Evolutionary conservation across 2,888 invertebrate genomes (phyloP).

Genomic region (Chymomyza procnemis): DNA sequence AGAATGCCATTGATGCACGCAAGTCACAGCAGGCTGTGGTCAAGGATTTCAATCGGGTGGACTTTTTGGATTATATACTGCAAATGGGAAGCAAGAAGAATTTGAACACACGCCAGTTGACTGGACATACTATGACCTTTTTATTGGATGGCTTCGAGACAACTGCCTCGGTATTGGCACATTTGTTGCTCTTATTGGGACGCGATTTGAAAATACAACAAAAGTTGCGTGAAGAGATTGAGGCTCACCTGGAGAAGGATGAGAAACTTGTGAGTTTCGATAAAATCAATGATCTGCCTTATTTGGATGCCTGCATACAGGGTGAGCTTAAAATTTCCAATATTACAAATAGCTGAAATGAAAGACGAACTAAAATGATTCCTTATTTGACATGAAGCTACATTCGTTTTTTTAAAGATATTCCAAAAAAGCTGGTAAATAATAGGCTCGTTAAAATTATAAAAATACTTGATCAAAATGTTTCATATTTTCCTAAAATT

Average conservation of each 20-base stretch:
- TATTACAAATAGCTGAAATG: too few relatives aligned
- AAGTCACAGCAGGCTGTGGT: conserved; percentile 32
- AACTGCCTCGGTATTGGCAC: conserved; percentile 64
- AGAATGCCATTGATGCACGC: conserved; percentile 61
- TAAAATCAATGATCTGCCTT: conserved; percentile 65
- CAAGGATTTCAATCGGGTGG: conserved; percentile 61
- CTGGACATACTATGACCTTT: conserved; percentile 74
- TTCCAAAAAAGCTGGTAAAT: too few relatives aligned
- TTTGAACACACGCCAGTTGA: conserved; percentile 50
- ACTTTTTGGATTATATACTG: conserved; percentile 75
- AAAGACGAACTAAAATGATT: too few relatives aligned
- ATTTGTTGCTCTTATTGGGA: conserved; percentile 66
- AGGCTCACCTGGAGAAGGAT: conserved; percentile 31
- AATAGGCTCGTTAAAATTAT: too few relatives aligned
- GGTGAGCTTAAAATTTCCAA: conserved; percentile 63
- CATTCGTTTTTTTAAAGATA: too few relatives aligned
- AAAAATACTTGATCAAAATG: too few relatives aligned
- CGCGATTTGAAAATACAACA: conserved; percentile 60
- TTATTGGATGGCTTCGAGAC: conserved; percentile 77
- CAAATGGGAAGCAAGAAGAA: conserved; percentile 68
- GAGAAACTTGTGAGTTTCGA: conserved; percentile 65
- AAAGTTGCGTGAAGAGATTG: conserved; percentile 66
- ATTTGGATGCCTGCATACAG: conserved; percentile 74
- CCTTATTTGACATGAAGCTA: too few relatives aligned
- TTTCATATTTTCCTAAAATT: too few relatives aligned